Conservation (phyloP, 2,888 invertebrate species). For the Cacoxenus indagator region DNA sequence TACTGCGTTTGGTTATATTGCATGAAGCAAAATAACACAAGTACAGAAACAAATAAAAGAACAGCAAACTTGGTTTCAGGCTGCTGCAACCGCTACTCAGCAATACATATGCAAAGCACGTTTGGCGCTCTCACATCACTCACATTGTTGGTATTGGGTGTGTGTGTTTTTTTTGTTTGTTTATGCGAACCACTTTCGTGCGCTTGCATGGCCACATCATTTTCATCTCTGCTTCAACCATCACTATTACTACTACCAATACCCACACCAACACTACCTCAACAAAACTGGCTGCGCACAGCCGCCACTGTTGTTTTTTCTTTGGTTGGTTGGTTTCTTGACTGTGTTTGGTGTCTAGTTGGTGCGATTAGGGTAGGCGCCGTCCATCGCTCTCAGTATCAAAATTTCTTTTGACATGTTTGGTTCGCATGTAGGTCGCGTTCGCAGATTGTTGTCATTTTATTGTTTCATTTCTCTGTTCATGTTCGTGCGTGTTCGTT, state of each 20-base stretch:
- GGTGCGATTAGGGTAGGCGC: constrained; percentile 31
- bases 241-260: too few species aligned
- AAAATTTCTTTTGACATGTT: constrained; percentile 65
- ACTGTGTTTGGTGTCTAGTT: not conserved
- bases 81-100: not conserved
- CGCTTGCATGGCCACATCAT: not conserved
- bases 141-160: too few species aligned
- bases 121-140: not conserved
- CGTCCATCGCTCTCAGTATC: constrained; percentile 47
- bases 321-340: not conserved
- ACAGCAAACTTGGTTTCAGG: not conserved
- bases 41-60: not conserved
- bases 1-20: not conserved
- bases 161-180: too few species aligned
- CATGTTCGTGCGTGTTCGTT: not conserved
- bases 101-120: constrained; percentile 8
- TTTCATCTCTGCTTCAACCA: not conserved
- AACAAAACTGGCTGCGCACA: not conserved
- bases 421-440: constrained; percentile 39
- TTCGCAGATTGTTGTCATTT: constrained; percentile 31
- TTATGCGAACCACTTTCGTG: too few species aligned
- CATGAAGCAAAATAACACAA: too few species aligned
- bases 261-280: not conserved
- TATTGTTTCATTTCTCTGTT: constrained; percentile 30
- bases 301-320: not conserved